phyloP scores from a whole-genome alignment of 2,113 vertebrate species.

The Cavia porcellus region DNA sequence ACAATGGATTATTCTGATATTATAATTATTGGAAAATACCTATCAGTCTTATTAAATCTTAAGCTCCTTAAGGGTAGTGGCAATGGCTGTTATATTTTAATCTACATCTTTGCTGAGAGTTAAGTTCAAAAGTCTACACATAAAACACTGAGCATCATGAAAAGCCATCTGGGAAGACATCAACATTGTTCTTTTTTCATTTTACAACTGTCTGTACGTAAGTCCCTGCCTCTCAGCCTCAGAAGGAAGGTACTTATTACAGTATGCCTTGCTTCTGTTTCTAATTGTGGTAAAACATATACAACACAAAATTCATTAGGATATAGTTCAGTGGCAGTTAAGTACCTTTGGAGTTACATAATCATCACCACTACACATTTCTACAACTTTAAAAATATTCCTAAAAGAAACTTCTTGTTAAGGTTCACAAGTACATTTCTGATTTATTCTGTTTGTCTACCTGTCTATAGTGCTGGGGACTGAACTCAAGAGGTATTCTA shows the following conservation, averaged over 20 bases:
- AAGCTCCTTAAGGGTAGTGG: background rate
- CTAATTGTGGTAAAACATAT: background rate
- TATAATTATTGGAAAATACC: constrained; percentile 43
- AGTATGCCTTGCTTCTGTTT: background rate
- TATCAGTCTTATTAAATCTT: background rate
- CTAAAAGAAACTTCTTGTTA: constrained; percentile 38
- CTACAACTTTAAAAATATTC: constrained; percentile 12
- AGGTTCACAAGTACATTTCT: constrained; percentile 40
- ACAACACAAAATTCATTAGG: background rate
- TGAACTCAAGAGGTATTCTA: background rate
- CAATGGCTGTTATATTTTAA: background rate
- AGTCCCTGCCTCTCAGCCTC: background rate
- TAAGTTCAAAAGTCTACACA: constrained; percentile 20
- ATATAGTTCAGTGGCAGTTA: background rate
- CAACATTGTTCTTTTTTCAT: background rate
- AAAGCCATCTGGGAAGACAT: constrained; percentile 20
- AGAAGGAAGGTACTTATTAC: background rate
- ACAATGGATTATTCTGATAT: constrained; percentile 15
- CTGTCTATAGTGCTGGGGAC: background rate
- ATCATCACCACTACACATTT: background rate
- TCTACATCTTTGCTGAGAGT: constrained; percentile 25
- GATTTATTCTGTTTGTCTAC: background rate
- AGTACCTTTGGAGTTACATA: background rate
- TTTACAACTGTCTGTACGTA: background rate
- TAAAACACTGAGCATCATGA: background rate